Percentiles rank a stretch among this genome's conserved stretches.
phyloP scores from a whole-genome alignment of 2,113 vertebrate species.

The Chaetodon auriga region DNA sequence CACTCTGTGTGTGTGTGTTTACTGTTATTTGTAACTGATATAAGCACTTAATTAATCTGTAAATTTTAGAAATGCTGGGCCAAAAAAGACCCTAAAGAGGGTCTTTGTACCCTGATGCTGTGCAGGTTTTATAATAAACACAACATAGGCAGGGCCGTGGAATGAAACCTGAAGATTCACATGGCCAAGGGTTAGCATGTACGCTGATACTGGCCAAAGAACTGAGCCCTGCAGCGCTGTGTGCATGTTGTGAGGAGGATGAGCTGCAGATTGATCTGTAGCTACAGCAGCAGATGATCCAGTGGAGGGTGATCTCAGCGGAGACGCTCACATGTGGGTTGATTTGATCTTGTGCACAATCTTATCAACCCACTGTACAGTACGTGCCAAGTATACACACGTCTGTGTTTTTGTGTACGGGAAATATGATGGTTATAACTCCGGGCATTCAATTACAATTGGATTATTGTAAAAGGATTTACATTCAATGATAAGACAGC shows the following conservation, averaged over 20 bases:
- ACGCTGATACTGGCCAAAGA: not conserved
- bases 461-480: not conserved
- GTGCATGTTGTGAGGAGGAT: not conserved
- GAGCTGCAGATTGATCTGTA: conserved; percentile 1
- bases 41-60: not conserved
- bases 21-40: not conserved
- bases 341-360: conserved; percentile 26
- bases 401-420: not conserved
- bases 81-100: not conserved
- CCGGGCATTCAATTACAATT: conserved; percentile 8
- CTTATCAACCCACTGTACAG: conserved; percentile 8
- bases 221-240: conserved; percentile 10
- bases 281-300: conserved; percentile 9
- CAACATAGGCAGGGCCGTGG: not conserved
- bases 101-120: not conserved
- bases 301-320: not conserved
- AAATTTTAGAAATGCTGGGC: not conserved
- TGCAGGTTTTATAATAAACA: not conserved
- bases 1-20: not conserved
- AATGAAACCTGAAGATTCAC: conserved; percentile 9
- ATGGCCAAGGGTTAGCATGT: conserved; percentile 8
- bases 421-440: not conserved
- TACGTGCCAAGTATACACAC: conserved; percentile 16
- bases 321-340: conserved; percentile 20
- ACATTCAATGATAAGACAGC: conserved; percentile 2